phyloP scores from a whole-genome alignment of 1,140 invertebrate genomes.

The Pogonomyrmex barbatus region DNA sequence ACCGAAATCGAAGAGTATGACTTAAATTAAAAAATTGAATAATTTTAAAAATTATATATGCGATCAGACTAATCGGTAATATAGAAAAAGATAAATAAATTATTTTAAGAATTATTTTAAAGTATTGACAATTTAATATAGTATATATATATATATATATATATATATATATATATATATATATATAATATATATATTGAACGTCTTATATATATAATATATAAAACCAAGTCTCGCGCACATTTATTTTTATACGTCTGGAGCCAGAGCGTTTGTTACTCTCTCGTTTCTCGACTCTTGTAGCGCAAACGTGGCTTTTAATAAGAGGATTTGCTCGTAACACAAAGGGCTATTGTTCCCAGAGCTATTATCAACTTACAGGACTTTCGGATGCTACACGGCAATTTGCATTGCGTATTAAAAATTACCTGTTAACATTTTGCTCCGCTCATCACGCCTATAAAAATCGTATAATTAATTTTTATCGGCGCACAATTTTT shows the following conservation, averaged over 20 bases:
- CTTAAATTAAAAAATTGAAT: no score
- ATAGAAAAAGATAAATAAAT: no score
- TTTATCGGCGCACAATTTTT: conserved; percentile 11
- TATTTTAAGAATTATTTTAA: no score
- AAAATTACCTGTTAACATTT: conserved; percentile 59
- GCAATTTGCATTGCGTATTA: conserved; percentile 47
- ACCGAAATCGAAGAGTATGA: no score
- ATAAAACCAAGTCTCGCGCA: background rate
- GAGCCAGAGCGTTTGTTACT: conserved; percentile 23
- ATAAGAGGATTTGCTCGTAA: conserved; percentile 62
- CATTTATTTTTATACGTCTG: conserved; percentile 42
- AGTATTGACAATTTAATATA: no score
- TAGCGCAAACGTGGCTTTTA: conserved; percentile 57
- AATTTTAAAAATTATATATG: no score
- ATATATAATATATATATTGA: no score
- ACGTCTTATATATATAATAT: background rate
- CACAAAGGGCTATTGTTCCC: conserved; percentile 56
- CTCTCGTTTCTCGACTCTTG: conserved; percentile 37
- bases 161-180: no score
- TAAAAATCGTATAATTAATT: conserved; percentile 24
- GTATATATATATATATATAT: no score
- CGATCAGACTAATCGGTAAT: no score
- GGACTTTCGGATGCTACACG: conserved; percentile 27
- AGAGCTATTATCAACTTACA: conserved; percentile 57
- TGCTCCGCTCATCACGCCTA: background rate